A percentile compares a stretch with the other conserved stretches of the same genome.
phyloP scores from a whole-genome alignment of 2,113 vertebrate species.

The Circaetus cinerascens region DNA sequence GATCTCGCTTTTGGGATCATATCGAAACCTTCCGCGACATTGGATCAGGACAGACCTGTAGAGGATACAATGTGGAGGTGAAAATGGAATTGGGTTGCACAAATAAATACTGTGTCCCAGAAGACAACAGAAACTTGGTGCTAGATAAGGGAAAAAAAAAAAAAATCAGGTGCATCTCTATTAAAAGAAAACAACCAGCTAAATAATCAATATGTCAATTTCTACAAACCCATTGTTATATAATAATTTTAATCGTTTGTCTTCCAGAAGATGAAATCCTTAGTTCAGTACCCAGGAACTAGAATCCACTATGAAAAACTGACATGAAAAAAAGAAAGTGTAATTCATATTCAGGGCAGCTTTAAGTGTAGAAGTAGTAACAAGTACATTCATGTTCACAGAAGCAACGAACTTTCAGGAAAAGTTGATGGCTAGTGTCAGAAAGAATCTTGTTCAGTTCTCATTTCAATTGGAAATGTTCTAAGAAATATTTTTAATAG shows the following conservation, averaged over 20 bases:
- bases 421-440: neutral
- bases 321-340: neutral
- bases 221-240: neutral
- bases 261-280: neutral
- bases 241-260: neutral
- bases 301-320: neutral
- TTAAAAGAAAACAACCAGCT: neutral
- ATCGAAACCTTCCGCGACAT: too few species aligned
- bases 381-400: neutral
- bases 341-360: neutral
- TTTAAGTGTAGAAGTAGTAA: neutral
- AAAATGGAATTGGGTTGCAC: neutral
- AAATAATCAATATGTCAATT: neutral
- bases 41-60: neutral
- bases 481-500: neutral
- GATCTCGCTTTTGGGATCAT: too few species aligned
- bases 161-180: neutral
- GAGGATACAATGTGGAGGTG: neutral
- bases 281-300: neutral
- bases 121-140: neutral
- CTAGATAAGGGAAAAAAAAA: neutral
- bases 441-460: neutral
- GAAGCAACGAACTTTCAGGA: neutral
- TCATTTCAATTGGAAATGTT: neutral
- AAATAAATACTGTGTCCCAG: neutral